phyloP scores from a whole-genome alignment of 2,888 invertebrate species.

The Nymphalis polychloros region DNA sequence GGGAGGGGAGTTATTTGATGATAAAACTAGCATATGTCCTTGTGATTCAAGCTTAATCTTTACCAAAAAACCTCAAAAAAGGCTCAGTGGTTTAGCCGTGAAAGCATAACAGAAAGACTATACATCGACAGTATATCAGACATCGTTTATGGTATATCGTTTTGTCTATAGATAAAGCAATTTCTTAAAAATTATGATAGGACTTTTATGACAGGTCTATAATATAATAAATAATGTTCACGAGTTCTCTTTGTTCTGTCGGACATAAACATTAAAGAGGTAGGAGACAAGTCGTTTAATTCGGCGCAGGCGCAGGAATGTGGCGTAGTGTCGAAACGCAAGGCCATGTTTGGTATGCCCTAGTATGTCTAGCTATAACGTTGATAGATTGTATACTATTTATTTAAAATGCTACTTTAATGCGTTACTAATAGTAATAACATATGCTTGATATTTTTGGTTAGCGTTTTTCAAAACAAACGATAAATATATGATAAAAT shows the following conservation, averaged over 20 bases:
- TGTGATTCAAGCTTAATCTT: too few relatives aligned
- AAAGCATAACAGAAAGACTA: too few relatives aligned
- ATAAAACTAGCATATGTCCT: too few relatives aligned
- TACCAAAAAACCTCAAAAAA: too few relatives aligned
- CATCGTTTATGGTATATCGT: too few relatives aligned
- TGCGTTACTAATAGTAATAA: neutral
- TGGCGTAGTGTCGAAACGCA: conserved; percentile 38
- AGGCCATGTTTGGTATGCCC: conserved; percentile 36
- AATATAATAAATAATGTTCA: conserved; percentile 18
- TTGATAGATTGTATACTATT: conserved; percentile 18
- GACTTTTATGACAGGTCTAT: conserved; percentile 12
- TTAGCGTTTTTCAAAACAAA: too few relatives aligned
- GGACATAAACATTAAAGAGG: conserved; percentile 29
- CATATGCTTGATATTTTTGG: neutral
- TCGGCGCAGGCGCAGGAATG: conserved; percentile 40
- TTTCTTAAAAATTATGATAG: conserved; percentile 1
- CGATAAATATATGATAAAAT: too few relatives aligned
- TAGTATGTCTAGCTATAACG: conserved; percentile 27
- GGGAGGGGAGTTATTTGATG: too few relatives aligned
- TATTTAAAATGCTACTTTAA: conserved; percentile 7
- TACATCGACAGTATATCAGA: too few relatives aligned
- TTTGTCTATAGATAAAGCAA: neutral
- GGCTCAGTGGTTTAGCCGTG: too few relatives aligned
- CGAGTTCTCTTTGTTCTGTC: conserved; percentile 38
- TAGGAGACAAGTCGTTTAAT: conserved; percentile 37